Conservation (phyloP, 2,797 vertebrate species). For the Pterois miles region DNA sequence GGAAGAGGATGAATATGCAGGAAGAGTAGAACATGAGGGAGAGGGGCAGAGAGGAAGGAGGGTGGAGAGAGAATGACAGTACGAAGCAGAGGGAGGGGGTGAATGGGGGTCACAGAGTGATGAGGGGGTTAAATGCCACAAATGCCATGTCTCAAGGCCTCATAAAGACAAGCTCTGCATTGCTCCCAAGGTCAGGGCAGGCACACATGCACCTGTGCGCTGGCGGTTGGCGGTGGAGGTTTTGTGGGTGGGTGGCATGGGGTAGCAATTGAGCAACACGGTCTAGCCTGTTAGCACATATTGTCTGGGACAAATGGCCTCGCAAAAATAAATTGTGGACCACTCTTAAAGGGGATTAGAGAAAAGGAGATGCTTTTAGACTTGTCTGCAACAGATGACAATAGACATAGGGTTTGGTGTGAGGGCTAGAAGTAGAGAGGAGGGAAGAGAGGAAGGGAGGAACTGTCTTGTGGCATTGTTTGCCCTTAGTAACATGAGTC, state of each 20-base stretch:
- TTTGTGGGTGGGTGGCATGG: slow-evolving; percentile 36
- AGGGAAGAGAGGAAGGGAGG: neutral
- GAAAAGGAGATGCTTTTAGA: slow-evolving; percentile 50
- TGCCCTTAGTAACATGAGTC: neutral
- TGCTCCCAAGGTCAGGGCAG: slow-evolving; percentile 81
- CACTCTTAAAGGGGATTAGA: slow-evolving; percentile 59
- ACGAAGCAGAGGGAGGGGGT: slow-evolving; percentile 62
- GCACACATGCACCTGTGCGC: slow-evolving; percentile 77
- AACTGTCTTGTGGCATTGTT: neutral
- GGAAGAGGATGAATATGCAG: slow-evolving; percentile 74
- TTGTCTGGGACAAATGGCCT: slow-evolving; percentile 62
- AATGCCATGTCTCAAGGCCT: slow-evolving; percentile 81
- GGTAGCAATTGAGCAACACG: slow-evolving; percentile 37
- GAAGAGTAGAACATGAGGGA: slow-evolving; percentile 47
- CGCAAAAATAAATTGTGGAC: slow-evolving; percentile 63
- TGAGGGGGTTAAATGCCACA: slow-evolving; percentile 84
- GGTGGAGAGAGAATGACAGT: slow-evolving; percentile 63
- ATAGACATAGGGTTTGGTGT: slow-evolving; percentile 4
- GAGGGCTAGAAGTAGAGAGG: neutral
- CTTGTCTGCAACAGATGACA: slow-evolving; percentile 49
- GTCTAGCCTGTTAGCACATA: slow-evolving; percentile 51
- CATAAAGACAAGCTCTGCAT: slow-evolving; percentile 80
- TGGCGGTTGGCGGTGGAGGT: slow-evolving; percentile 20
- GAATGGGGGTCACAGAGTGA: slow-evolving; percentile 70
- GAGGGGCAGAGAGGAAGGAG: slow-evolving; percentile 45